A percentile compares a stretch with the other conserved stretches of the same genome.
Conservation (phyloP, 2,888 invertebrate genomes). For the Chloroclysta siterata region DNA sequence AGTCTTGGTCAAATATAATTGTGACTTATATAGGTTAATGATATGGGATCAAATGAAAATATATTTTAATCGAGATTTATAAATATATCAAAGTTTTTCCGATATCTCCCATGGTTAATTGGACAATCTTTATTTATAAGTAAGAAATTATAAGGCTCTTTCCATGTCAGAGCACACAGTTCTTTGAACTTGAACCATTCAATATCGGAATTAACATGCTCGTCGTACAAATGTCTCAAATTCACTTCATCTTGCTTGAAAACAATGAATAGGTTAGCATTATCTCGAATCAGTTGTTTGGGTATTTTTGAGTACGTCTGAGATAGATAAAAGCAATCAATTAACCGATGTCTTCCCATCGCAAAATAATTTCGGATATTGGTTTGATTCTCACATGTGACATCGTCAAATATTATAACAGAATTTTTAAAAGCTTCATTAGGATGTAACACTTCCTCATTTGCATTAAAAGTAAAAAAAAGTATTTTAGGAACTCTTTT, state of each 20-base stretch:
- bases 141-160: too few species aligned
- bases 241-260: conserved; percentile 51
- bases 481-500: too few species aligned
- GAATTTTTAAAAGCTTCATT: conserved; percentile 32
- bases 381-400: conserved; percentile 35
- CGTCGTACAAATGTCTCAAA: conserved; percentile 48
- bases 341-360: too few species aligned
- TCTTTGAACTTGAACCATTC: too few species aligned
- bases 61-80: neutral
- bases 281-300: conserved; percentile 44
- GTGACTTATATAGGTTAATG: conserved; percentile 1
- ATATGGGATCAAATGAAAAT: too few species aligned
- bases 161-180: too few species aligned
- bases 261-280: conserved; percentile 36
- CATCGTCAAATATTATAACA: conserved; percentile 40
- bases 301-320: too few species aligned
- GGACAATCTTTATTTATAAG: too few species aligned
- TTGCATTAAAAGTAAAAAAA: conserved; percentile 9
- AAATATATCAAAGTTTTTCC: conserved; percentile 28
- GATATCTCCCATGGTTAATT: conserved; percentile 27
- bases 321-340: too few species aligned
- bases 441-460: conserved; percentile 24
- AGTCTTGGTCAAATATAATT: neutral
- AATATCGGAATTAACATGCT: conserved; percentile 45
- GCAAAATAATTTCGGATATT: conserved; percentile 22